phyloP scores from a whole-genome alignment of 2,888 invertebrate genomes.

The Argyra leucocephala region DNA sequence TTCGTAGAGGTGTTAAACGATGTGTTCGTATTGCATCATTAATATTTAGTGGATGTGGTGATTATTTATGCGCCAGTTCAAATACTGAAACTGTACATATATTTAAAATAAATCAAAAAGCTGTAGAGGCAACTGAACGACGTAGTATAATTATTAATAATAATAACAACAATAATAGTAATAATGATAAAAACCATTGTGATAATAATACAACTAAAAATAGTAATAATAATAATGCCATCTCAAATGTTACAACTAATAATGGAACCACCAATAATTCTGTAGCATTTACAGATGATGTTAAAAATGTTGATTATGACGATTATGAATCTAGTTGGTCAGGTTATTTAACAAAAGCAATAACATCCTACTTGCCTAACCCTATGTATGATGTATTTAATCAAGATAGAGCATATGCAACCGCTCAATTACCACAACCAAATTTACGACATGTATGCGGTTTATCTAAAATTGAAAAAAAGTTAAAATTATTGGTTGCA shows the following conservation, averaged over 20 bases:
- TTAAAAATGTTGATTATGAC: slow-evolving; percentile 8
- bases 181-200: not conserved
- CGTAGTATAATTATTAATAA: slow-evolving; percentile 19
- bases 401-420: slow-evolving; percentile 43
- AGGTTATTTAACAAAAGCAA: slow-evolving; percentile 39
- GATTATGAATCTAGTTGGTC: slow-evolving; percentile 30
- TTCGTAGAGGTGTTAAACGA: slow-evolving; percentile 41
- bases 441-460: slow-evolving; percentile 40
- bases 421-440: slow-evolving; percentile 37
- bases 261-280: slow-evolving; percentile 3
- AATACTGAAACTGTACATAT: slow-evolving; percentile 44
- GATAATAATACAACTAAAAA: slow-evolving; percentile 7
- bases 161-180: slow-evolving; percentile 14
- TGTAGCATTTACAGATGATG: slow-evolving; percentile 20
- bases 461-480: slow-evolving; percentile 37
- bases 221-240: slow-evolving; percentile 10
- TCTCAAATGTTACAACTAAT: slow-evolving; percentile 7
- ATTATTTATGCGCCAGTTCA: slow-evolving; percentile 41
- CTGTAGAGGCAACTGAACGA: slow-evolving; percentile 36
- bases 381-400: slow-evolving; percentile 41
- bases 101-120: slow-evolving; percentile 38
- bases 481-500: slow-evolving; percentile 37
- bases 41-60: slow-evolving; percentile 37
- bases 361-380: slow-evolving; percentile 39
- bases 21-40: slow-evolving; percentile 41